These are phyloP conservation scores for Dreissena polymorpha DNA, from an alignment of 1,140 invertebrate species.

Conservation along the genomic window DNA sequence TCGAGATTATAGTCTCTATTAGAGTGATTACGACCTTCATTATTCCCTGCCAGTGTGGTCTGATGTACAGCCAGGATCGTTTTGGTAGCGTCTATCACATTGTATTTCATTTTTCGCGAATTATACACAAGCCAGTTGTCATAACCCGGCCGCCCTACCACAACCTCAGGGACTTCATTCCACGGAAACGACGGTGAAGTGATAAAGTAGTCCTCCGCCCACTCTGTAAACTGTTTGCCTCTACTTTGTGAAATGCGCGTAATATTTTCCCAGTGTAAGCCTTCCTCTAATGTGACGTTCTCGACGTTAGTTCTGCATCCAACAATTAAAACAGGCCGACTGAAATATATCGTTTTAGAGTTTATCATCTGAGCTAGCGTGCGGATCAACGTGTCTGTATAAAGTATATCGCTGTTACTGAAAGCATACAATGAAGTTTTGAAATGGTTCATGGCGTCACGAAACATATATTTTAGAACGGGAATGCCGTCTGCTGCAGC, in stretches of 20 bases:
- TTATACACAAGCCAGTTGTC: constrained; percentile 69
- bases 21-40: constrained; percentile 54
- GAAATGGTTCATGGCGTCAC: too few relatives aligned
- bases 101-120: constrained; percentile 50
- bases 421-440: constrained; percentile 60
- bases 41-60: constrained; percentile 65
- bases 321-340: constrained; percentile 51
- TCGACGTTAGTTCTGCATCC: too few relatives aligned
- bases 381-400: constrained; percentile 53
- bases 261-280: too few relatives aligned
- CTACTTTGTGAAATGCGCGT: constrained; percentile 37
- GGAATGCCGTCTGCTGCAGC: too few relatives aligned
- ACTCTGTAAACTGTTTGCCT: constrained; percentile 57
- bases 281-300: too few relatives aligned
- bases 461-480: too few relatives aligned
- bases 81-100: constrained; percentile 61
- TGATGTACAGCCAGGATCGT: constrained; percentile 68
- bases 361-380: constrained; percentile 45
- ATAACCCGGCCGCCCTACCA: constrained; percentile 65
- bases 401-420: constrained; percentile 65
- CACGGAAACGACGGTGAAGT: constrained; percentile 62
- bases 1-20: constrained; percentile 59
- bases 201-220: constrained; percentile 70
- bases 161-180: constrained; percentile 64
- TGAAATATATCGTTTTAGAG: constrained; percentile 21